Conservation (phyloP, 1,140 invertebrate genomes). For the Nymphalis io region DNA sequence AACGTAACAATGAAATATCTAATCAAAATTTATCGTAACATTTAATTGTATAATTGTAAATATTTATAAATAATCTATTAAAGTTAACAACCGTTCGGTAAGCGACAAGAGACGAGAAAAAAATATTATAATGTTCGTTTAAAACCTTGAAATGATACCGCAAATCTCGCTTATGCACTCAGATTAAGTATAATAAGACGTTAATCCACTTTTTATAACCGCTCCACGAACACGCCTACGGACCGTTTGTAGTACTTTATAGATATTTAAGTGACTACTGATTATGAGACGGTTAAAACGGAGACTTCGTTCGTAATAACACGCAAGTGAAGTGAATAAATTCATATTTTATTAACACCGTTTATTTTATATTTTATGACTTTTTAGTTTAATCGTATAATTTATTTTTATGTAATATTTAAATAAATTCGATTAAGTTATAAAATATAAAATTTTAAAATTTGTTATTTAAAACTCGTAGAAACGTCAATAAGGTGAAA, state of each 20-base stretch:
- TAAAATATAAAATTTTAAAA: too few species aligned
- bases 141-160: slow-evolving; percentile 44
- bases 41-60: slow-evolving; percentile 34
- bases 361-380: slow-evolving; percentile 36
- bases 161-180: slow-evolving; percentile 58
- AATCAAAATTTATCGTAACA: neutral
- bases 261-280: slow-evolving; percentile 66
- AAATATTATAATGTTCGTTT: slow-evolving; percentile 42
- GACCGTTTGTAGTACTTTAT: slow-evolving; percentile 60
- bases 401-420: neutral
- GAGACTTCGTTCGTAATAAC: slow-evolving; percentile 37
- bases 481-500: too few species aligned
- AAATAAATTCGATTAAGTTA: too few species aligned
- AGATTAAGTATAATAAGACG: slow-evolving; percentile 62
- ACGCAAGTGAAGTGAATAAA: slow-evolving; percentile 39
- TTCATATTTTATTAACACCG: slow-evolving; percentile 42
- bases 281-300: slow-evolving; percentile 46
- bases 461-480: too few species aligned
- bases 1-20: slow-evolving; percentile 5
- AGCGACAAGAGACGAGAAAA: slow-evolving; percentile 27
- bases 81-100: slow-evolving; percentile 20
- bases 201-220: slow-evolving; percentile 70
- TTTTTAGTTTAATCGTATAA: neutral
- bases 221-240: slow-evolving; percentile 52
- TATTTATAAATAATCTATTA: slow-evolving; percentile 30